Evolutionary conservation across 2,113 vertebrate genomes (phyloP).

Genomic region (Dissostichus mawsoni): DNA sequence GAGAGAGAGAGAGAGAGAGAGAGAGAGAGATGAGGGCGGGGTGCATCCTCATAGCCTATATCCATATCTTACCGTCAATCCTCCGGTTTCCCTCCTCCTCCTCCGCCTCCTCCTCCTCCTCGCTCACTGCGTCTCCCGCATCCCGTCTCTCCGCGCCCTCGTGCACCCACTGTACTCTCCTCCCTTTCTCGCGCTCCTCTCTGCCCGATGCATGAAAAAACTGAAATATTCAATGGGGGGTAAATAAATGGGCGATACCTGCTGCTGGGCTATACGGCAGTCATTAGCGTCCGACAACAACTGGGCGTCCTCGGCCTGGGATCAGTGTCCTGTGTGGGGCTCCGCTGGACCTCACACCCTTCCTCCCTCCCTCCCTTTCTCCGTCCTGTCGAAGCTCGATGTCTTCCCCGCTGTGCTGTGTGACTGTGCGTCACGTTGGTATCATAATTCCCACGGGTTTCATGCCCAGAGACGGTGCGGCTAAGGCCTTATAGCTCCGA

Average conservation of each 20-base stretch:
- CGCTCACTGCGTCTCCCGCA: conserved; percentile 81
- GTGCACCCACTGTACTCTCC: conserved; percentile 58
- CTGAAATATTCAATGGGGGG: conserved; percentile 18
- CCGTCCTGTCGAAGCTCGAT: conserved; percentile 74
- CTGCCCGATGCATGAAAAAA: conserved; percentile 67
- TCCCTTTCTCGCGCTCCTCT: conserved; percentile 47
- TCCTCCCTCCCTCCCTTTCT: conserved; percentile 72
- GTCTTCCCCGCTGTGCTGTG: conserved; percentile 74
- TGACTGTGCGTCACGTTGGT: conserved; percentile 78
- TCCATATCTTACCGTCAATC: conserved; percentile 82
- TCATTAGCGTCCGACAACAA: conserved; percentile 70
- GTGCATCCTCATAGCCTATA: conserved; percentile 67
- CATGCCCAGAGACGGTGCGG: conserved; percentile 70
- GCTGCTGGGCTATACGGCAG: conserved; percentile 46
- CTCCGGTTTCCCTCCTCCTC: conserved; percentile 73
- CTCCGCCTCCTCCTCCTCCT: conserved; percentile 51
- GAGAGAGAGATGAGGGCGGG: conserved; percentile 54
- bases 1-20: conserved; percentile 14
- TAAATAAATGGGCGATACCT: conserved; percentile 25
- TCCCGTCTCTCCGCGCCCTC: conserved; percentile 73
- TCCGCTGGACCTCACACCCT: conserved; percentile 67
- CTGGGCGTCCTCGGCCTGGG: conserved; percentile 71
- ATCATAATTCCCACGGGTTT: conserved; percentile 80
- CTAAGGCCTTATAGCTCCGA: conserved; percentile 63
- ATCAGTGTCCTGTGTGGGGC: conserved; percentile 41